These are phyloP conservation scores for Drosophila aldrichi DNA, from an alignment of 2,888 invertebrate genomes.

Conservation along the genomic window DNA sequence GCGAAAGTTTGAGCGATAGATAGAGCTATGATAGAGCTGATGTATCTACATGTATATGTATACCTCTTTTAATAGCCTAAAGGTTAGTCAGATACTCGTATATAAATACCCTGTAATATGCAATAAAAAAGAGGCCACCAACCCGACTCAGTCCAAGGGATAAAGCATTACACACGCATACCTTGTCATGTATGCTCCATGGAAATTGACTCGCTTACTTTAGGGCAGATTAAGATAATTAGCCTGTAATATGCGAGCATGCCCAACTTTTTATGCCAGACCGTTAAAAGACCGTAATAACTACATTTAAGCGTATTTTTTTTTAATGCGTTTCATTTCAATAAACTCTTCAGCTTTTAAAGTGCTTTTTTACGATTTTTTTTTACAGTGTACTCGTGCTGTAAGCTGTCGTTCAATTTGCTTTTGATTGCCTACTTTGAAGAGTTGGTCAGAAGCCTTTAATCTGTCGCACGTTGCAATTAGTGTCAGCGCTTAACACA, in stretches of 20 bases:
- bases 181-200: neutral
- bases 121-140: neutral
- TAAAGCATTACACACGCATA: neutral
- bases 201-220: neutral
- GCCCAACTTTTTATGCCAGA: neutral
- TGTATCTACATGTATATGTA: neutral
- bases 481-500: conserved; percentile 61
- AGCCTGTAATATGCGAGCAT: neutral
- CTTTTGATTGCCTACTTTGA: conserved; percentile 51
- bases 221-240: neutral
- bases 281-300: neutral
- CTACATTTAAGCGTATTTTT: neutral
- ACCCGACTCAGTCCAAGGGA: neutral
- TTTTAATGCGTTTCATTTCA: conserved; percentile 2
- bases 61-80: neutral
- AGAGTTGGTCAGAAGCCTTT: conserved; percentile 51
- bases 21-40: neutral
- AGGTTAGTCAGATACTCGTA: neutral
- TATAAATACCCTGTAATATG: neutral
- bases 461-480: conserved; percentile 69
- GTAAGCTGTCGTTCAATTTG: conserved; percentile 12
- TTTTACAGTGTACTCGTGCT: conserved; percentile 17
- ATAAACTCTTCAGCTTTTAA: conserved; percentile 3
- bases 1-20: too few relatives aligned
- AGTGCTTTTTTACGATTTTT: neutral